Evolutionary conservation across 2,888 invertebrate species (phyloP), one percentile per base, ranked within the genome.

Genomic region (Aleiodes alternator): DNA sequence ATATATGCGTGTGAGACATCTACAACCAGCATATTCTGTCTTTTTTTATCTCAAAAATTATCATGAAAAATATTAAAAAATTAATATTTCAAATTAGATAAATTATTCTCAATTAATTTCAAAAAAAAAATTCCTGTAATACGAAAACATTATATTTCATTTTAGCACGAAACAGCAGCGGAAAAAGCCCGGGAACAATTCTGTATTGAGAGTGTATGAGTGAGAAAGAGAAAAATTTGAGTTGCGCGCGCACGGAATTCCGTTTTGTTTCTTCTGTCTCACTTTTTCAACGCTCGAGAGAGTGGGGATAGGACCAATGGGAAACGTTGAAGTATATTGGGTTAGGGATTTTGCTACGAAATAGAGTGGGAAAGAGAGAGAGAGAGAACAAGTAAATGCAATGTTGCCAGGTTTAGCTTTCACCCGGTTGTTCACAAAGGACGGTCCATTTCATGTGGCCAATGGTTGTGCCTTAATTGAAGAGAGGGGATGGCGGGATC

Each of bases 391-490:
- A 12, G 70, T 66, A 66, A 61, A 16, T 78, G 86, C 90, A 81
- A 82, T 85, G 90, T 89, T 89, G 90, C 89, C 90, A 86, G 82
- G 84, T 84, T 80, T 82, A 80, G 84, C 85, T 85, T 85, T 86
- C 87, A 86, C 87, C 87, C 86, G 86, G 83, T 82, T 84, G 86
- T 84, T 89, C 89, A 90, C 90, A 90, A 90, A 90, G 90, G 87
- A 89, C 87, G 85, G 86, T 85, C 85, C 82, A 81, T 83, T 80
- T 73, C 80, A 80, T 72, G 70, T 83, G 80, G 82, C 88, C 88
- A 89, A 87, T 85, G 84, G 81, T 78, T 76, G 80, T 73, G 69
- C 82, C 75, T 50, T 66, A 70, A 23, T 50, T 68, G 53, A 57
- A 55, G 38, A 78, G 85, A 84, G 83, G 87, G 84, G 84, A 87